These are phyloP conservation scores for Perizoma flavofasciatum DNA, from an alignment of 2,888 invertebrate species.

Conservation along the genomic window DNA sequence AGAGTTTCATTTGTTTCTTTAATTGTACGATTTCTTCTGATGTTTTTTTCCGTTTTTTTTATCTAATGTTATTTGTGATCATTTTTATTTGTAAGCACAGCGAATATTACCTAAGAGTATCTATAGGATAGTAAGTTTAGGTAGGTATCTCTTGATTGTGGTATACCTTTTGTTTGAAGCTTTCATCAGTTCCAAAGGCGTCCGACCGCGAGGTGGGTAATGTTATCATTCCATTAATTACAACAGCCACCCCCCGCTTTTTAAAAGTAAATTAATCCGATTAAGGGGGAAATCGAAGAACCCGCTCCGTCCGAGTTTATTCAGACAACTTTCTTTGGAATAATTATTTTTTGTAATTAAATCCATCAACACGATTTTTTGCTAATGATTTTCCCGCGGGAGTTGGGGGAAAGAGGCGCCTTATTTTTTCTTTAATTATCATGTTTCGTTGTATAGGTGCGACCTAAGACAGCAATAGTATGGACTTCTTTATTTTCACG, in stretches of 20 bases:
- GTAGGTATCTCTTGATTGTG: conserved; percentile 17
- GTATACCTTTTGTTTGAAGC: conserved; percentile 48
- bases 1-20: too few relatives aligned
- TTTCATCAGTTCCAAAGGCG: conserved; percentile 61
- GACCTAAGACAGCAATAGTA: conserved; percentile 40
- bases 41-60: too few relatives aligned
- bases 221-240: conserved; percentile 84
- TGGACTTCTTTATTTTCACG: conserved; percentile 38
- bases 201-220: conserved; percentile 77
- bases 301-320: conserved; percentile 82
- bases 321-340: conserved; percentile 82
- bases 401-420: conserved; percentile 54
- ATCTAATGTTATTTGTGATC: too few relatives aligned
- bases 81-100: too few relatives aligned
- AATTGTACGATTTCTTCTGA: too few relatives aligned
- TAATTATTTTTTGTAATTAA: conserved; percentile 85
- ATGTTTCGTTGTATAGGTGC: conserved; percentile 49
- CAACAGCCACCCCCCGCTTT: conserved; percentile 79
- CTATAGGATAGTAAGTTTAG: too few relatives aligned
- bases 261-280: conserved; percentile 84
- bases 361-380: conserved; percentile 85
- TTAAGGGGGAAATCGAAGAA: conserved; percentile 82
- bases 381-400: conserved; percentile 82
- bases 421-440: conserved; percentile 66
- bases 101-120: too few relatives aligned